Evolutionary conservation across 2,797 vertebrate genomes (phyloP), one percentile per base, ranked within the genome.

Genomic region (Tachyglossus aculeatus): DNA sequence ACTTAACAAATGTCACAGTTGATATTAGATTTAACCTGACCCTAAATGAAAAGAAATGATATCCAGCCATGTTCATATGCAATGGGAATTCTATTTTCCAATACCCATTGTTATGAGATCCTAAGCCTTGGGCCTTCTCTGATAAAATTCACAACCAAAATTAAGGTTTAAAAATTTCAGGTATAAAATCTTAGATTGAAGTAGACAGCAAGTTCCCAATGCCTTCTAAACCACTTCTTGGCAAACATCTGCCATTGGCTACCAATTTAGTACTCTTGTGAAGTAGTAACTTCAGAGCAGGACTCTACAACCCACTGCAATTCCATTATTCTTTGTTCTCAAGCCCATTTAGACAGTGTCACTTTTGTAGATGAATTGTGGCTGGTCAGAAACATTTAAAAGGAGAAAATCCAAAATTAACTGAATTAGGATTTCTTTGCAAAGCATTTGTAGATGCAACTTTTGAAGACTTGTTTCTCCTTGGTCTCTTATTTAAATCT

Each of bases 381-480:
- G 3, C 12, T 60, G 58, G 44, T 50, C 50, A 43, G 72, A 57
- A 41, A 59, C 48, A 21, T 74, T 70, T 82, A 44, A 86, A 80
- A 56, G 67, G 78, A 27, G 41, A 78, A 53, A 86, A 51, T 29
- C 41, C 9, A 51, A 50, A 41, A 2, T 39, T 67, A 83, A 85
- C 74, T 70, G 64, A 83, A 71, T 81, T 47, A 64, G 47, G 80
- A 86, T 58, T 75, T 64, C 32, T 74, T 57, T 67, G 43, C 82
- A 82, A 80, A 78, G 15, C 86, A 84, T 81, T 71, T 73, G 58
- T 77, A 78, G 85, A 71, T 76, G 29, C 33, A 24, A 24, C 32
- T 80, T 82, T 34, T 82, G 68, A 84, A 82, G 67, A 10, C 54
- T 37, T n/a, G 74, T 48, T 39, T 44, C 48, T 27, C 5, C 6